phyloP scores from a whole-genome alignment of 2,888 invertebrate species.

The Cephonodes hylas region DNA sequence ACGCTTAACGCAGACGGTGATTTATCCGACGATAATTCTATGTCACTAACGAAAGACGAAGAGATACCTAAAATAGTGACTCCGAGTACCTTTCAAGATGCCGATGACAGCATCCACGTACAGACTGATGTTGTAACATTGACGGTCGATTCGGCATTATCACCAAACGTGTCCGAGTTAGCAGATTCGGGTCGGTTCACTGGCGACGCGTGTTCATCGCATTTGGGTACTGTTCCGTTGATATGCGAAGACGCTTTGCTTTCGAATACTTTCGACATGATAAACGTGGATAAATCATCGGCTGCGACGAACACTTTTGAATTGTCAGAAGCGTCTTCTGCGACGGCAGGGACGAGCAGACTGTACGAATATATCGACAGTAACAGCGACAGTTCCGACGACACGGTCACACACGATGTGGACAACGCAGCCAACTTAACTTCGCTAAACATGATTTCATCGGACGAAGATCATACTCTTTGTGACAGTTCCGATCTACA shows the following conservation, averaged over 20 bases:
- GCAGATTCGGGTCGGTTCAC: slow-evolving; percentile 71
- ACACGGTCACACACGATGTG: slow-evolving; percentile 62
- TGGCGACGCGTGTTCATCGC: slow-evolving; percentile 65
- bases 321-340: slow-evolving; percentile 14
- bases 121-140: slow-evolving; percentile 45
- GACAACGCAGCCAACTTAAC: slow-evolving; percentile 38
- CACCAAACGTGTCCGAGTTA: slow-evolving; percentile 61
- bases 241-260: slow-evolving; percentile 67
- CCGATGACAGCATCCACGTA: slow-evolving; percentile 40
- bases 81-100: slow-evolving; percentile 34
- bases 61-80: slow-evolving; percentile 32
- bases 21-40: slow-evolving; percentile 64
- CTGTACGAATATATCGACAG: slow-evolving; percentile 68
- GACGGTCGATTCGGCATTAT: slow-evolving; percentile 50
- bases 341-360: background rate
- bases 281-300: slow-evolving; percentile 52
- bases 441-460: slow-evolving; percentile 32
- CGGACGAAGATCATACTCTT: slow-evolving; percentile 49
- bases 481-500: slow-evolving; percentile 69
- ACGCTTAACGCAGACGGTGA: slow-evolving; percentile 70
- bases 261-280: slow-evolving; percentile 60
- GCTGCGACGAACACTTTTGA: slow-evolving; percentile 34
- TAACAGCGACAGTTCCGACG: slow-evolving; percentile 63
- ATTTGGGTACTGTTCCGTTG: slow-evolving; percentile 50
- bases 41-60: slow-evolving; percentile 46